phyloP scores from a whole-genome alignment of 1,140 invertebrate genomes.

The Bombus superbus region DNA sequence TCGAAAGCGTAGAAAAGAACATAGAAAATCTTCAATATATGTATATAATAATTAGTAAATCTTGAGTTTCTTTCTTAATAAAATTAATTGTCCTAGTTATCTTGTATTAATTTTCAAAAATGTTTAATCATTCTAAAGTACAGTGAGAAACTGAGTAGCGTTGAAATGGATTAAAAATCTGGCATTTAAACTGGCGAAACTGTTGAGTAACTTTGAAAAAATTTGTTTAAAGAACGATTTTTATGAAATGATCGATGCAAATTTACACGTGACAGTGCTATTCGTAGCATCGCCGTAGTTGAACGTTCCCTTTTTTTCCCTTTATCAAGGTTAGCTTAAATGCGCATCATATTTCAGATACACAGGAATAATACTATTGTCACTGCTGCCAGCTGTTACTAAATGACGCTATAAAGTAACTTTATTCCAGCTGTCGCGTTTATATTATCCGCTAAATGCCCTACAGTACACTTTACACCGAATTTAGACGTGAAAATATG shows the following conservation, averaged over 20 bases:
- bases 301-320: background rate
- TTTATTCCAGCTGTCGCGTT: conserved; percentile 49
- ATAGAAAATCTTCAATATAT: too few species aligned
- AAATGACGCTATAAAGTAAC: conserved; percentile 46
- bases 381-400: conserved; percentile 48
- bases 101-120: background rate
- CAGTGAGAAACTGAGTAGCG: background rate
- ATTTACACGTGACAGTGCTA: background rate
- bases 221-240: background rate
- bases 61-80: too few species aligned
- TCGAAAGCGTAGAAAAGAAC: background rate
- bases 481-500: conserved; percentile 37
- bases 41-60: too few species aligned
- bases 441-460: conserved; percentile 40
- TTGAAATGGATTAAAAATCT: background rate
- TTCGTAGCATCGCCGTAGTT: background rate
- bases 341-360: conserved; percentile 44
- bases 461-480: conserved; percentile 36
- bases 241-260: background rate
- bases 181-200: background rate
- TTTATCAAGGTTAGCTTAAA: conserved; percentile 31
- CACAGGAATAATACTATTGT: conserved; percentile 41
- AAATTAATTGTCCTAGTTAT: background rate
- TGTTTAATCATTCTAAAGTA: background rate
- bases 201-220: background rate